Base-by-base conservation (phyloP, 1,140 invertebrate genomes). In the Caerostris extrusa region DNA sequence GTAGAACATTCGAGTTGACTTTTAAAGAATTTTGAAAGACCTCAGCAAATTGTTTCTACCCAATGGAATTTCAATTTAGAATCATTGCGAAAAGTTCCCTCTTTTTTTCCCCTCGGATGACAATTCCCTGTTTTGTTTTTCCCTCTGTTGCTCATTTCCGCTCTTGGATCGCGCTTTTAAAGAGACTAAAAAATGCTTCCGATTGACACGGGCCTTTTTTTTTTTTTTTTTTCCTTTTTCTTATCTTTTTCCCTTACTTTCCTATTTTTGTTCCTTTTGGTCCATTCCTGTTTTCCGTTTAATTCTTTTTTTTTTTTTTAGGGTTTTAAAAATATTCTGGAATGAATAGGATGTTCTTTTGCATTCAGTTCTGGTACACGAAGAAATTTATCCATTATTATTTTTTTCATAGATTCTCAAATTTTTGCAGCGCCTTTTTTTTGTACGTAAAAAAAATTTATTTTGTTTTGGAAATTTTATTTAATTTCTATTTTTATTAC, bases 61-160 rank as follows among this genome's bases (percentile, higher is more conserved):
- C 90, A 91, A 91, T 91, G 90, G 90, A 91, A 91, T 91, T 91
- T 91, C 90, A 91, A 91, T 91, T 91, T 91, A 85, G 90, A 91
- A 83, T 91, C 90, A 91, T 91, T 91, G 90, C 90, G 12, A 69
- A 69, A 34, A 34, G 34, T 34, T 34, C 34, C 34, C 34, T 77
- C 69, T 77, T 34, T n/a, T n/a, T 64, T 67, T 53, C 56, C 81
- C 69, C 77, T 19, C 56, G 57, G 50, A 83, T 91, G 77, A 77
- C 81, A n/a, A 88, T 88, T 64, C 60, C 64, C 64, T 86, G 83
- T 86, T 64, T 64, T 64, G 12, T 53, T 88, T 58, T 34, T 88
- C 19, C 14, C 56, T 12, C 69, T 90, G 34, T 90, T 90, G 64
- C 56, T 90, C 89, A 90, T 90, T 90, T 90, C 87, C 89, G 89